Evolutionary conservation across 2,888 invertebrate genomes (phyloP), one percentile per base, ranked within the genome.

Genomic region (Drosophila hawaiiensis): DNA sequence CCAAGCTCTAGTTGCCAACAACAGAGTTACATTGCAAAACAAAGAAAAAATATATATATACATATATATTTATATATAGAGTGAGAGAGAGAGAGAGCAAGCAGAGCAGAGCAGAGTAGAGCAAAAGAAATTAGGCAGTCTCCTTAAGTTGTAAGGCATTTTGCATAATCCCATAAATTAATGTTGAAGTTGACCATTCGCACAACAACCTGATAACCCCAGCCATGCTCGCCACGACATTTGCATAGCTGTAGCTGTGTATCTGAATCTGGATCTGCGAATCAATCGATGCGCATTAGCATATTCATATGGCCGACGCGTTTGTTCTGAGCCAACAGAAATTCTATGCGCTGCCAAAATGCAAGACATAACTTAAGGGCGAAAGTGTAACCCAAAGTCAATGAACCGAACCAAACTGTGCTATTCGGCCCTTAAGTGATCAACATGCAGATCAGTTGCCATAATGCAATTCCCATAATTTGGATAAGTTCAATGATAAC

Each of bases 141-240:
- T 19, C 41, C 58, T 39, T 56, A 1, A 22, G 73, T 63, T 89
- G 86, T 86, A 84, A 84, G 5, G 49, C 59, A 73, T 72, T 87
- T 89, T 67, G 76, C 89, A 89, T 87, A 89, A 76, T 70, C 68
- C 79, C 84, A 87, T 87, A 86, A 87, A 87, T 89, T 89, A 79
- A 87, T n/a, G 47, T n/a, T 22, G 55, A 28, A 29, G 70, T 70
- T 82, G 84, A 82, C 80, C 78, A 71, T 50, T 35, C 66, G 47
- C 49, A 43, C 52, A 56, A 66, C 69, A 73, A 63, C 55, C 76
- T 60, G 72, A 59, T 86, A 84, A 84, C 84, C 84, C 68, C 65
- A 64, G 16, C 43, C 33, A 3, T 22, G 22, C 53, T 43, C 16
- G 29, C 49, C 9, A 28, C 22, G n/a, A 19, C 28, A 81, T 81